Evolutionary conservation across 2,113 vertebrate species (phyloP), one percentile per base, ranked within the genome.

Genomic region (Spermophilus dauricus): DNA sequence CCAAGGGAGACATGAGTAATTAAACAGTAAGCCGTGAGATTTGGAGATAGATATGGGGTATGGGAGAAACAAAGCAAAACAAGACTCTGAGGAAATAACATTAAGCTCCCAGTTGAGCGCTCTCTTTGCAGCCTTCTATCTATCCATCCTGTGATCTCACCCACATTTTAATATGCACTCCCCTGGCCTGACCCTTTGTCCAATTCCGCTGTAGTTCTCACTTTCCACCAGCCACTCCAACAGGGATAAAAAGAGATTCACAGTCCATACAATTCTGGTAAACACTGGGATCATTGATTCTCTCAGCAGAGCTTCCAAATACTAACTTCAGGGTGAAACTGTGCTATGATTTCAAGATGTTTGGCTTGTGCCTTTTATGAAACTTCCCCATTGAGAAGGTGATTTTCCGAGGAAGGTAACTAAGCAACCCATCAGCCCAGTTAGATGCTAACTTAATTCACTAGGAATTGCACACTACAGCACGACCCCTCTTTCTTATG

Each of bases 61-160:
- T 2, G 22, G 37, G 32, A 86, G 30, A 69, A 45, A 75, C 9
- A 34, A 18, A 87, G 11, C 8, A 63, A 48, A 73, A 58, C 26
- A 65, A n/a, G 18, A 61, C 34, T 89, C 72, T 56, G 24, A 70
- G 75, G 45, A 95, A 85, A 39, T 22, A 51, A 22, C 34, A 32
- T 0, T 45, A 78, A 86, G 18, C 10, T 85, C 61, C 9, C 4
- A 10, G 10, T 0, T 63, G 56, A 39, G 3, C 4, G 48, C 24
- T 65, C 30, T 8, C 32, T 53, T 51, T 37, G n/a, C 20, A 39
- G 34, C 2, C 22, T 84, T 77, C 11, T 4, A 56, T 0, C 5
- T 48, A 13, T 10, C 4, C 32, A 6, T 26, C 30, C 5, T 8
- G 20, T 4, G 39, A 70, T 67, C 69, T 4, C 48, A n/a, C 4